Evolutionary conservation across 2,888 invertebrate species (phyloP).

Genomic region (Girardia tigrina): DNA sequence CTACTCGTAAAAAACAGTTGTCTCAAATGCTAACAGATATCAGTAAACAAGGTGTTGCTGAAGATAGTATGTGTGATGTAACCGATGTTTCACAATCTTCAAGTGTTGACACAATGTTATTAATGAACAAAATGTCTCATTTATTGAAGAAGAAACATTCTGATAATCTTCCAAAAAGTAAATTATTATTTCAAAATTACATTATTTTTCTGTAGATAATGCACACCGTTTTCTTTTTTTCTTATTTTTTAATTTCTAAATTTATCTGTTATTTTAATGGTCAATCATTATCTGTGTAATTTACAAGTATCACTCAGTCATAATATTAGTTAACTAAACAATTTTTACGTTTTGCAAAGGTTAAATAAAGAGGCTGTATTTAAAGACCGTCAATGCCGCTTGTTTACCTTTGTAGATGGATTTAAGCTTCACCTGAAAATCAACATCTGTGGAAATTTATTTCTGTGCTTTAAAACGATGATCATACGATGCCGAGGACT

Average conservation of each 20-base stretch:
- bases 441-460: too few relatives aligned
- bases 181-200: neutral
- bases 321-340: neutral
- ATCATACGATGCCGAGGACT: too few relatives aligned
- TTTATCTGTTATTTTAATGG: neutral
- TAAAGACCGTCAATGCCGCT: too few relatives aligned
- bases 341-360: too few relatives aligned
- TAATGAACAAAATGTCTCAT: conserved; percentile 11
- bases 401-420: too few relatives aligned
- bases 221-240: neutral
- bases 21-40: neutral
- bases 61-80: neutral
- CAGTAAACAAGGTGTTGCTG: neutral
- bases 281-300: too few relatives aligned
- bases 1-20: neutral
- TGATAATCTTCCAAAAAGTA: neutral
- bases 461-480: too few relatives aligned
- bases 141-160: neutral
- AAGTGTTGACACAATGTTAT: neutral
- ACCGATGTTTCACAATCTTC: conserved; percentile 6
- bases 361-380: too few relatives aligned
- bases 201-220: neutral
- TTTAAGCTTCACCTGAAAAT: too few relatives aligned
- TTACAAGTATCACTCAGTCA: too few relatives aligned
- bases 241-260: neutral